Conservation (phyloP, 2,113 vertebrate species). For the Lethenteron reissneri region DNA sequence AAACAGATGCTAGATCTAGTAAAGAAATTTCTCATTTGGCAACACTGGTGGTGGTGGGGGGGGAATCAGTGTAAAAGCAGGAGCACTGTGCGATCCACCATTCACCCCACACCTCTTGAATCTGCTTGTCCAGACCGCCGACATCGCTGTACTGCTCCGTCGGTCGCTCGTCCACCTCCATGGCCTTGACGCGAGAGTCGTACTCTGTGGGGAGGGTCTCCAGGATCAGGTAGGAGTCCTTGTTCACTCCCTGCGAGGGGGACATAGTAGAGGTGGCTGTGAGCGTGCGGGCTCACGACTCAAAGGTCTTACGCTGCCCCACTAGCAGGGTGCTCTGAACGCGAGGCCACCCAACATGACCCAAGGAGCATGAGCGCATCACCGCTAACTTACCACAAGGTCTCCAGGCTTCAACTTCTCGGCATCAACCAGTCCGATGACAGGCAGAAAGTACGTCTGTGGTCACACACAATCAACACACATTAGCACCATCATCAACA, state of each 20-base stretch:
- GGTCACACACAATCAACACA: not conserved
- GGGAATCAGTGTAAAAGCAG: no score
- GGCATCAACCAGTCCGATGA: constrained; percentile 89
- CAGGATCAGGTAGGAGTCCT: constrained; percentile 95
- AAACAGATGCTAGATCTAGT: no score
- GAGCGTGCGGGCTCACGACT: not conserved
- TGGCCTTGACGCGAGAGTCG: constrained; percentile 88
- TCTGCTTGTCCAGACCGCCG: constrained; percentile 90
- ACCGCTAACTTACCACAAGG: constrained; percentile 41
- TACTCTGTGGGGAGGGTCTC: constrained; percentile 94
- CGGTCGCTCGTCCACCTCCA: constrained; percentile 95
- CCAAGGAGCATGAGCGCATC: no score
- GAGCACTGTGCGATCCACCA: no score
- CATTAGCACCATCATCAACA: no score
- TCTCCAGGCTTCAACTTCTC: constrained; percentile 95
- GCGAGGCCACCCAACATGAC: no score
- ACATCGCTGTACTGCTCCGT: constrained; percentile 98
- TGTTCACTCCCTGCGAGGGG: constrained; percentile 63
- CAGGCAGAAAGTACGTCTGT: constrained; percentile 85
- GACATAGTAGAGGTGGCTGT: constrained; percentile 1
- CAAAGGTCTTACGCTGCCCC: no score
- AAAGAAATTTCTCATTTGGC: no score
- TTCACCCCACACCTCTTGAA: constrained; percentile 49
- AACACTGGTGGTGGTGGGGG: no score
- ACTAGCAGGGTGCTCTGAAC: no score